Base-by-base conservation (phyloP, 1,140 invertebrate genomes). In the Drosophila navojoa region DNA sequence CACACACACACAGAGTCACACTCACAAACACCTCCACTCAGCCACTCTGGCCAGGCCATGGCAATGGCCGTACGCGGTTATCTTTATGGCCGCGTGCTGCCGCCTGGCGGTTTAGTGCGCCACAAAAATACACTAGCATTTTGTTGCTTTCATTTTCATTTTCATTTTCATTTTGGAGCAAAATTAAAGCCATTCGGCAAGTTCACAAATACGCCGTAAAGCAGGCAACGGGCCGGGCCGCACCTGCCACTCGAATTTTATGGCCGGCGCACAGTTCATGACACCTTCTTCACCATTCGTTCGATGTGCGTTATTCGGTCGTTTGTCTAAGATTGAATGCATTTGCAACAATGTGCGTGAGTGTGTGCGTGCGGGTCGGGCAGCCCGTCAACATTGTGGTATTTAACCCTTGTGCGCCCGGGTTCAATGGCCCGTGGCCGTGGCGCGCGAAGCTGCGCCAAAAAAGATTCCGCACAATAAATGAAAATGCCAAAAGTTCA, bases 401-500 rank as follows among this genome's bases (percentile, higher is more conserved):
- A 11, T 11, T 44, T 16, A 40, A 42, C 55, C 7, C 32, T 10
- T 15, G 25, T 10, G 52, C 13, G 27, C 5, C 27, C 13, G 27
- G 27, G 70, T 72, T 72, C 70, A 72, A 72, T 68, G 70, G 63
- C 70, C 55, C 63, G 52, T 52, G 70, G 32, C 32, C 32, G 32
- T 2, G 6, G 42, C 42, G 68, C 54, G 9, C 22, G 25, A 70
- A 61, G n/a, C 58, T 55, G 62, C 68, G 35, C 44, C 63, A 73
- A 69, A 38, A 38, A 77, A 77, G 71, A 77, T 75, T 77, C 53
- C 44, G 66, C 60, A 60, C 66, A 69, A 77, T 75, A 77, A 76
- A 71, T 75, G 55, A 71, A 75, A 77, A 77, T 75, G 72, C 42
- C 71, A 77, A 78, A 71, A 75, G 76, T 75, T 75, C n/a, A n/a